Base-by-base conservation (phyloP, 2,113 vertebrate genomes). In the Spermophilus dauricus region DNA sequence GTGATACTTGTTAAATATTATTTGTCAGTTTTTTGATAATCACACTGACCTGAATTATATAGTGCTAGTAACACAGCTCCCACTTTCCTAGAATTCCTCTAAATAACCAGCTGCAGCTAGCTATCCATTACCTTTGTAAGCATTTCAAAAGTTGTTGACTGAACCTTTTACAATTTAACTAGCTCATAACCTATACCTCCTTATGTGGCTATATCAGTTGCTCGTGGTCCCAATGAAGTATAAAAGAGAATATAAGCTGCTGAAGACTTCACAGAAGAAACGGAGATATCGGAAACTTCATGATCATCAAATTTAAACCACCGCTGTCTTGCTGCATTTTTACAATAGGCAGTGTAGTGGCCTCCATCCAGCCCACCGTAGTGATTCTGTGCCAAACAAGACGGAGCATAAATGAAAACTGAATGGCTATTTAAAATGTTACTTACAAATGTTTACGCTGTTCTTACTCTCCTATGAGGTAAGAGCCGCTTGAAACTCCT, bases 271-370 rank as follows among this genome's bases (percentile, higher is more conserved):
- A 99, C 99, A 0, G 99, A 99, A 14, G 99, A 99, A 12, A 99
- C 96, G 0, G 99, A 99, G 95, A 99, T 99, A 0, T 99, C 99
- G 0, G 99, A 99, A 37, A 99, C 99, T 97, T 99, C 99, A 0
- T 99, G 99, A 97, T 99, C 99, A 12, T 99, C 99, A n/a, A 99
- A 99, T 97, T 99, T 99, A 97, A 98, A 99, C 99, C 99, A 99
- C 93, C 99, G 99, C 90, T 99, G 99, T 70, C 99, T 99, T 0
- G 96, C 26, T 61, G 98, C 97, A 2, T 99, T 99, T 99, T 99
- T 99, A 98, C 99, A 99, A 97, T 99, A 99, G 81, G 99, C 99
- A 0, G 99, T 99, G 97, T 99, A 99, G 97, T 99, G 99, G 53
- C 99, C 99, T 2, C 99, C 99, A 4, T 99, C 99, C 97, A 99